Conservation (phyloP, 2,797 vertebrate species). For the Cryptoprocta ferox region DNA sequence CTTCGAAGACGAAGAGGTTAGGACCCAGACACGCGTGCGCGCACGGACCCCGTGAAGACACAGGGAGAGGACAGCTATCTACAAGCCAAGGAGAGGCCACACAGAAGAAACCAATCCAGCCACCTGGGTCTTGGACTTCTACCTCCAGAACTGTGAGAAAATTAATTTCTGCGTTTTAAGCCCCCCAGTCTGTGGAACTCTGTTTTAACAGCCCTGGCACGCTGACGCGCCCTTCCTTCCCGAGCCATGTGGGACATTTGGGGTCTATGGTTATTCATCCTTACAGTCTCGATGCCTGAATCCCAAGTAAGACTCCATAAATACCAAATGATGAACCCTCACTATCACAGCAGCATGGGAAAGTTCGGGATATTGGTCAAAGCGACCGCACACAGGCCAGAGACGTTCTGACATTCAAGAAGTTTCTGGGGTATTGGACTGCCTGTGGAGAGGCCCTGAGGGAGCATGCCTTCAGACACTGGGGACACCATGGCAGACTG, state of each 20-base stretch:
- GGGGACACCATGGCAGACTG: accelerated
- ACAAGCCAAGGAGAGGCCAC: neutral
- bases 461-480: neutral
- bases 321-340: neutral
- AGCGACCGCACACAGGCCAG: neutral
- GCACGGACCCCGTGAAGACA: neutral
- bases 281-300: neutral
- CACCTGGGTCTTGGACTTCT: neutral
- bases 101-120: neutral
- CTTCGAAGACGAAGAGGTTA: neutral
- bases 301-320: neutral
- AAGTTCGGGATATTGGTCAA: neutral
- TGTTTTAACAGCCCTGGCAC: neutral
- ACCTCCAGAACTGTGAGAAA: neutral
- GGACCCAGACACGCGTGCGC: neutral
- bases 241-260: neutral
- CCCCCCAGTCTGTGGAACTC: neutral
- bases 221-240: neutral
- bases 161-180: neutral
- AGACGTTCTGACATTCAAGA: neutral
- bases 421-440: neutral
- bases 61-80: neutral
- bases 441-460: neutral
- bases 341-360: neutral
- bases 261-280: neutral